A percentile compares a stretch with the other conserved stretches of the same genome.
phyloP scores from a whole-genome alignment of 2,797 vertebrate genomes.

The Bradypodion pumilum region DNA sequence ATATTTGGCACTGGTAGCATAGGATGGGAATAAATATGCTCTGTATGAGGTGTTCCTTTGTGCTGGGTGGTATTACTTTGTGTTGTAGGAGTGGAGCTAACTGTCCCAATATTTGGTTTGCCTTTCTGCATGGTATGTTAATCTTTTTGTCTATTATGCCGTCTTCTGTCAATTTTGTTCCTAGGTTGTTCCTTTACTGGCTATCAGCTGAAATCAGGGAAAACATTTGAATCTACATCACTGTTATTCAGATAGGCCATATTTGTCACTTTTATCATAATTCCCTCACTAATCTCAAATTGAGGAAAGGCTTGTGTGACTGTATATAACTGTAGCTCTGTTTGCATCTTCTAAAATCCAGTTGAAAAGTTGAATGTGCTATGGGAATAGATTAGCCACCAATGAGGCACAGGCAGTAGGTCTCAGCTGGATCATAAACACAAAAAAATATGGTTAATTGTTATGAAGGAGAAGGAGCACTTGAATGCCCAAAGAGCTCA shows the following conservation, averaged over 20 bases:
- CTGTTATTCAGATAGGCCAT: not conserved
- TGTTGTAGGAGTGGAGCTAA: no score
- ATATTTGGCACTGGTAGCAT: no score
- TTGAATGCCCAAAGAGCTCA: constrained; percentile 39
- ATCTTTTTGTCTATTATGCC: no score
- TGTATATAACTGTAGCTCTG: not conserved
- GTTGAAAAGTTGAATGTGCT: not conserved
- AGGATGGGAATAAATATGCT: no score
- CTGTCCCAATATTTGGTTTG: no score
- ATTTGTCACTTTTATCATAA: not conserved
- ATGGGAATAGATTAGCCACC: constrained; percentile 3
- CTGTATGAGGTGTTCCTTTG: no score
- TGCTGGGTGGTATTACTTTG: no score
- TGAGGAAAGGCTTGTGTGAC: not conserved
- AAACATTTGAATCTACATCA: not conserved
- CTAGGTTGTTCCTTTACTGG: no score
- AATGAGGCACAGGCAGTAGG: not conserved
- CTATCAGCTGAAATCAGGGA: no score
- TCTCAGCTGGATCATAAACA: constrained; percentile 46
- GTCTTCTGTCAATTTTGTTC: no score
- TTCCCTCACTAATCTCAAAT: constrained; percentile 10
- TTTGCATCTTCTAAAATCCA: constrained; percentile 1
- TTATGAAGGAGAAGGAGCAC: constrained; percentile 21
- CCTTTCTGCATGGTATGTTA: no score
- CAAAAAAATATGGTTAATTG: constrained; percentile 57